These are phyloP conservation scores for Tanypteryx hageni DNA, from an alignment of 2,888 invertebrate species.

Conservation along the genomic window DNA sequence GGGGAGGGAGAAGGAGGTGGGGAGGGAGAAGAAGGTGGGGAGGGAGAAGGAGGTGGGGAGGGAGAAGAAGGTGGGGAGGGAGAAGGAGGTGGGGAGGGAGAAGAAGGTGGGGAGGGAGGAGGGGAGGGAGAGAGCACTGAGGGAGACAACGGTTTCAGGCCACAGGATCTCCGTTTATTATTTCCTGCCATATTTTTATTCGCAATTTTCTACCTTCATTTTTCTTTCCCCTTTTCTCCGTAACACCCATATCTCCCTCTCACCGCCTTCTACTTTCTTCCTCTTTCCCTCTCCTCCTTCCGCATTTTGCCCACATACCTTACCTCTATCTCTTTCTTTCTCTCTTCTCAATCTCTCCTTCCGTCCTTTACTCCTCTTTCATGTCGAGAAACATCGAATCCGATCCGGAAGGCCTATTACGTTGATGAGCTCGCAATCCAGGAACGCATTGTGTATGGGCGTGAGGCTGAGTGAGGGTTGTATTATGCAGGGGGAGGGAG, in stretches of 20 bases:
- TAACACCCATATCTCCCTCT: background rate
- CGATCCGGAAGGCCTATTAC: constrained; percentile 39
- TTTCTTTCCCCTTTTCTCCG: background rate
- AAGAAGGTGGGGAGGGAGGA: too few relatives aligned
- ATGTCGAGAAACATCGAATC: constrained; percentile 44
- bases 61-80: too few relatives aligned
- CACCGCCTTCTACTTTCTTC: background rate
- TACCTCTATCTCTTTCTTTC: background rate
- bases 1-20: too few relatives aligned
- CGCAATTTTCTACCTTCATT: too few relatives aligned
- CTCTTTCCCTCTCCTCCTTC: background rate
- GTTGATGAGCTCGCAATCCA: constrained; percentile 41
- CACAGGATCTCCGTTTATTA: too few relatives aligned
- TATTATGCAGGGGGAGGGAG: background rate
- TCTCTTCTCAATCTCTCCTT: background rate
- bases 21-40: too few relatives aligned
- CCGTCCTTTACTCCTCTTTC: background rate
- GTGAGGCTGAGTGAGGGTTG: background rate
- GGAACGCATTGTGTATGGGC: background rate
- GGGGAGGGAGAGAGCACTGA: too few relatives aligned
- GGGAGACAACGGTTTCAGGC: too few relatives aligned
- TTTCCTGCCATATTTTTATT: too few relatives aligned
- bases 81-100: too few relatives aligned
- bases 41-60: too few relatives aligned
- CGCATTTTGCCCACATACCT: background rate